Evolutionary conservation across 2,888 invertebrate genomes (phyloP).

Genomic region (Scelioninae gen. 1): DNA sequence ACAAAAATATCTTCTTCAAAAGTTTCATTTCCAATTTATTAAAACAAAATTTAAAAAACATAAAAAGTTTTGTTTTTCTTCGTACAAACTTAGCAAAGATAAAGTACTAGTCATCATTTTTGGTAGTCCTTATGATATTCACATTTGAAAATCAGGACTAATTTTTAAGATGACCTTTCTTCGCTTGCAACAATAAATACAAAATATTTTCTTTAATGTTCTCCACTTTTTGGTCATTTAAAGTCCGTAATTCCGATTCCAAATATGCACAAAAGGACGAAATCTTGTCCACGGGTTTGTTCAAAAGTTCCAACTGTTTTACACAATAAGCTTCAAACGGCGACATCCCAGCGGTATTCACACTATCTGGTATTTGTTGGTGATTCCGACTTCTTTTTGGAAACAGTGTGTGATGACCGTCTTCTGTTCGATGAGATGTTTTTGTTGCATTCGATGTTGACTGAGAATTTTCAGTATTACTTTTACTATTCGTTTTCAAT

Average conservation of each 20-base stretch:
- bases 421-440: neutral
- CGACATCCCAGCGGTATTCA: slow-evolving; percentile 20
- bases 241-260: slow-evolving; percentile 54
- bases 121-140: too few relatives aligned
- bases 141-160: too few relatives aligned
- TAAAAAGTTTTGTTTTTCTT: too few relatives aligned
- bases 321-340: slow-evolving; percentile 57
- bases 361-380: neutral
- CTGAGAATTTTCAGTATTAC: slow-evolving; percentile 7
- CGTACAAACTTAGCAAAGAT: too few relatives aligned
- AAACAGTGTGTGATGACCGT: slow-evolving; percentile 2
- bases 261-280: slow-evolving; percentile 57
- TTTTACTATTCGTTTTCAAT: slow-evolving; percentile 9
- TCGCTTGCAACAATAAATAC: slow-evolving; percentile 59
- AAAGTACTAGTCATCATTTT: too few relatives aligned
- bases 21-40: too few relatives aligned
- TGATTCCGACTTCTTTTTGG: slow-evolving; percentile 8
- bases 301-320: slow-evolving; percentile 55
- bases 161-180: slow-evolving; percentile 50
- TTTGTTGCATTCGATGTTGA: slow-evolving; percentile 8
- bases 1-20: too few relatives aligned
- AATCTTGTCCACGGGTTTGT: slow-evolving; percentile 50
- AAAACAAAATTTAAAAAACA: too few relatives aligned
- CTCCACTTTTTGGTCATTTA: slow-evolving; percentile 53
- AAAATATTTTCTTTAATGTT: slow-evolving; percentile 62